Conservation (phyloP, 2,888 invertebrate species). For the Sminthurides aquaticus region DNA sequence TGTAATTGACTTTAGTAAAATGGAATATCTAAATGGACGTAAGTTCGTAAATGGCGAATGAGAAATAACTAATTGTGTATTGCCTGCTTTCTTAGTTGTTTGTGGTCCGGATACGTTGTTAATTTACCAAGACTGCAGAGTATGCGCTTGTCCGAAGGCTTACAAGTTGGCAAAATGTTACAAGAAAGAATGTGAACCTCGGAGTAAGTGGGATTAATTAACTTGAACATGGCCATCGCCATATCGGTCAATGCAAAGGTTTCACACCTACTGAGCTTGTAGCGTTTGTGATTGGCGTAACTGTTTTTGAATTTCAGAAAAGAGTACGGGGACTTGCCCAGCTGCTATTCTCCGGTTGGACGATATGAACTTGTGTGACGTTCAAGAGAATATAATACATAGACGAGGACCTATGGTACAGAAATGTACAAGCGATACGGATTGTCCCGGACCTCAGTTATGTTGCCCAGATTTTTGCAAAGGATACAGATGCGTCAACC, state of each 20-base stretch:
- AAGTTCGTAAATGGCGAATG: not conserved
- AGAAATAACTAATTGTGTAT: not conserved
- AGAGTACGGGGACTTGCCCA: constrained; percentile 38
- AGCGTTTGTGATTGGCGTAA: too few species aligned
- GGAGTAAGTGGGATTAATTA: constrained; percentile 26
- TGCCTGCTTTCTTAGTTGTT: constrained; percentile 14
- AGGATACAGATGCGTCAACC: constrained; percentile 30
- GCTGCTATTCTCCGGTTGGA: constrained; percentile 28
- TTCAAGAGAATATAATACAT: not conserved
- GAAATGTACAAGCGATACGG: constrained; percentile 31
- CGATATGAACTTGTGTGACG: constrained; percentile 27
- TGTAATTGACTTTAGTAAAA: not conserved
- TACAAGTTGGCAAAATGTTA: constrained; percentile 33
- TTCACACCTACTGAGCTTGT: not conserved
- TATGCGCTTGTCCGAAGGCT: constrained; percentile 35
- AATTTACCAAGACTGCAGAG: constrained; percentile 37
- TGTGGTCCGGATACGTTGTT: constrained; percentile 33
- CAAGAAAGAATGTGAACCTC: constrained; percentile 35
- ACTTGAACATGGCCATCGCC: not conserved
- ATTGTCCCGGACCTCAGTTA: constrained; percentile 36
- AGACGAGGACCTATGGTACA: not conserved
- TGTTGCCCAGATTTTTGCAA: constrained; percentile 42
- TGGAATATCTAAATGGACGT: not conserved
- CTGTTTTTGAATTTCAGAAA: constrained; percentile 25
- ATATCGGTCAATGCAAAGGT: too few species aligned